Conservation (phyloP, 2,888 invertebrate genomes). For the Halictus quadricinctus region DNA sequence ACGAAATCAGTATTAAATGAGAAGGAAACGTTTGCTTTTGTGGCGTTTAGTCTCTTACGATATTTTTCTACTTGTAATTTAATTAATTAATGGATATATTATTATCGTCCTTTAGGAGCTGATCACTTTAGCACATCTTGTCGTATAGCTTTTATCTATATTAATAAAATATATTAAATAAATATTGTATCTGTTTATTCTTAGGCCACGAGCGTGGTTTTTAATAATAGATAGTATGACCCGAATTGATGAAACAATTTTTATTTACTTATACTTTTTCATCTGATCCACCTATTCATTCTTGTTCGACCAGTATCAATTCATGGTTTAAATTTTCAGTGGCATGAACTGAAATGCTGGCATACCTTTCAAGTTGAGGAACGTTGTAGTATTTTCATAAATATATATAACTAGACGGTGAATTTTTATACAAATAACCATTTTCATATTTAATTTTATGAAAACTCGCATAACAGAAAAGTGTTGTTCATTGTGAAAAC, state of each 20-base stretch:
- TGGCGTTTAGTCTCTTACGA: constrained; percentile 42
- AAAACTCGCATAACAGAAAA: not conserved
- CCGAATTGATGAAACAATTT: not conserved
- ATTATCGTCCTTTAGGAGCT: constrained; percentile 75
- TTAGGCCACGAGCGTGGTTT: not conserved
- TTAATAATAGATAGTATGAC: constrained; percentile 1
- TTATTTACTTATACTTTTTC: not conserved
- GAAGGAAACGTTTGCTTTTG: constrained; percentile 41
- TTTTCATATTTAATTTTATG: not conserved
- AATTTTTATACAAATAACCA: not conserved
- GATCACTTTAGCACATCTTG: constrained; percentile 79
- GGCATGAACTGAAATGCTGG: not conserved
- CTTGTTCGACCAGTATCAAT: not conserved
- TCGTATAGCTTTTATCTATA: constrained; percentile 80
- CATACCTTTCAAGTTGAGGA: not conserved
- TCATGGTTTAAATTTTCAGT: not conserved
- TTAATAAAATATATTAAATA: constrained; percentile 71
- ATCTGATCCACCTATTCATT: not conserved
- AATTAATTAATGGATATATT: constrained; percentile 51
- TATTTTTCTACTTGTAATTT: constrained; percentile 54
- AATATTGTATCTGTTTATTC: constrained; percentile 37
- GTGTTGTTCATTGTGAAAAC: not conserved
- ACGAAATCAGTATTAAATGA: constrained; percentile 50
- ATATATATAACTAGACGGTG: not conserved
- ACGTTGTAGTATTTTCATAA: not conserved